Conservation (phyloP, 2,797 vertebrate genomes). For the Pelobates cultripes region DNA sequence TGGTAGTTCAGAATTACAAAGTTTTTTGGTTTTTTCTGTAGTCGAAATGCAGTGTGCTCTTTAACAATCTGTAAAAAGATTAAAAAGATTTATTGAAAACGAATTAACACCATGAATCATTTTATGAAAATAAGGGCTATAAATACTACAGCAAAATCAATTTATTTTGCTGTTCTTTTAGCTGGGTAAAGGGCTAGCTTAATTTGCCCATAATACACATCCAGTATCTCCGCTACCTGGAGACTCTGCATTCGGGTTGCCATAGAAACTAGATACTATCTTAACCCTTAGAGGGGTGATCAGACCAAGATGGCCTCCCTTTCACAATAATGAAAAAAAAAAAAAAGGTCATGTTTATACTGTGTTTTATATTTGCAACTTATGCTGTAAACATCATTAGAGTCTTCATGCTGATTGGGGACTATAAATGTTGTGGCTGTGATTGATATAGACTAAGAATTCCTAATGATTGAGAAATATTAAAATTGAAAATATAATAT, state of each 20-base stretch:
- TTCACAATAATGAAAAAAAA: background rate
- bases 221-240: slow-evolving; percentile 33
- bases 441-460: background rate
- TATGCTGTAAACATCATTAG: background rate
- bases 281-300: slow-evolving; percentile 42
- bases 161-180: slow-evolving; percentile 41
- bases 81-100: no score
- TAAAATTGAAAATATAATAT: slow-evolving; percentile 22
- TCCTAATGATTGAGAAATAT: background rate
- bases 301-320: slow-evolving; percentile 1
- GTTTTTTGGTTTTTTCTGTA: no score
- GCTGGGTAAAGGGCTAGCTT: slow-evolving; percentile 20
- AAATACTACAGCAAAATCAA: slow-evolving; percentile 42
- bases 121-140: background rate
- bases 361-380: no score
- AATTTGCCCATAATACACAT: slow-evolving; percentile 17
- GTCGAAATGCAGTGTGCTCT: no score
- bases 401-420: background rate
- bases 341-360: no score
- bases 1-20: no score
- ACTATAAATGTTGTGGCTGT: background rate
- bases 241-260: slow-evolving; percentile 36
- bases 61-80: no score
- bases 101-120: no score
- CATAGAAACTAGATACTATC: slow-evolving; percentile 51